These are phyloP conservation scores for Hiodon alosoides DNA, from an alignment of 2,113 vertebrate genomes.

Conservation along the genomic window DNA sequence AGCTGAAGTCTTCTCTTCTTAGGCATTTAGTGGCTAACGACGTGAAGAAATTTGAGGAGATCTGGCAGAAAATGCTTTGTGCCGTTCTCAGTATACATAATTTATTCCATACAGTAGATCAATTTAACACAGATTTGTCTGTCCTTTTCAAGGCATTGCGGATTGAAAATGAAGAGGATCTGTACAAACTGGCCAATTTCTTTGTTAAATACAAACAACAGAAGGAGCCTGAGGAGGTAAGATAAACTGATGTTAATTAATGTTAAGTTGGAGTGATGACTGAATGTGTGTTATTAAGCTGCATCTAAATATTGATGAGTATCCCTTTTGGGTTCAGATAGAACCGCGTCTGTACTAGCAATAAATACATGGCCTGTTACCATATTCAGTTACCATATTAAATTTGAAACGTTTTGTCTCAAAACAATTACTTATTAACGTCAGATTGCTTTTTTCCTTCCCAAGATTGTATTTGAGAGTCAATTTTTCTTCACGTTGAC, in stretches of 20 bases:
- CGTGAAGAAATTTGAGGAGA: conserved; percentile 54
- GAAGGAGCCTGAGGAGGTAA: conserved; percentile 50
- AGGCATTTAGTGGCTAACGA: conserved; percentile 64
- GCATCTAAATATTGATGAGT: too few species aligned
- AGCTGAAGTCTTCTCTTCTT: not conserved
- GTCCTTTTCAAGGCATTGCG: conserved; percentile 56
- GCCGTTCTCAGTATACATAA: too few species aligned
- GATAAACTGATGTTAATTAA: not conserved
- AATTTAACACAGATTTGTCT: not conserved
- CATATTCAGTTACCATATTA: too few species aligned
- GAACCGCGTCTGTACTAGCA: too few species aligned
- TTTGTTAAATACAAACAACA: conserved; percentile 57
- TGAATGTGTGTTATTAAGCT: too few species aligned
- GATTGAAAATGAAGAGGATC: conserved; percentile 63
- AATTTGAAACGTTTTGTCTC: too few species aligned
- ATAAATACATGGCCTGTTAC: too few species aligned
- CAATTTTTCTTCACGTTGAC: not conserved
- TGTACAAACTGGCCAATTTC: conserved; percentile 65
- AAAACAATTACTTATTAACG: not conserved
- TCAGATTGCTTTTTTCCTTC: too few species aligned
- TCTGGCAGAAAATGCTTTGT: too few species aligned
- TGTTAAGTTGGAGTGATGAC: not conserved
- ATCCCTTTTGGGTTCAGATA: too few species aligned
- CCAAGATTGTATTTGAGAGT: too few species aligned
- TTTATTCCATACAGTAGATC: too few species aligned